phyloP scores from a whole-genome alignment of 2,888 invertebrate genomes.

The Petrolisthes cinctipes region DNA sequence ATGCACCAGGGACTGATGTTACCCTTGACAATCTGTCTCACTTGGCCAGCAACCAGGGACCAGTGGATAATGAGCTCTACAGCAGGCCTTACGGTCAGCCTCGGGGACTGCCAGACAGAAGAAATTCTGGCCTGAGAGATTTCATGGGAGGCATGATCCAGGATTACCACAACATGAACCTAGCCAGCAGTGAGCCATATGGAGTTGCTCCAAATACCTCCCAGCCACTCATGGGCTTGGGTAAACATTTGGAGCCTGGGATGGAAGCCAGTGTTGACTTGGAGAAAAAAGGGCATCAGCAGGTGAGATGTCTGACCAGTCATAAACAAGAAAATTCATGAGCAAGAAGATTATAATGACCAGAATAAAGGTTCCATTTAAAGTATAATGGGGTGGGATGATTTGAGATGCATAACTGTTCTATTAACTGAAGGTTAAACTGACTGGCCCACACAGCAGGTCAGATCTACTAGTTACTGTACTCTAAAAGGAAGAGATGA shows the following conservation, averaged over 20 bases:
- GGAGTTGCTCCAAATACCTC: conserved; percentile 21
- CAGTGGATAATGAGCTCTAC: not conserved
- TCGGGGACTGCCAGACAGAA: not conserved
- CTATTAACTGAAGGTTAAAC: too few species aligned
- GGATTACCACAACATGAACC: conserved; percentile 13
- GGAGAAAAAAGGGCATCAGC: not conserved
- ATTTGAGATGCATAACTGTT: too few species aligned
- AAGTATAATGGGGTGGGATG: too few species aligned
- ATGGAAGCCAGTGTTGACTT: conserved; percentile 29
- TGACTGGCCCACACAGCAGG: too few species aligned
- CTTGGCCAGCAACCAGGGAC: not conserved
- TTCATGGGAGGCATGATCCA: conserved; percentile 53
- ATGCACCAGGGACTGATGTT: not conserved
- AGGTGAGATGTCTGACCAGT: conserved; percentile 11
- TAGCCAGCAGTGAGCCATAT: conserved; percentile 28
- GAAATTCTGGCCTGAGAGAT: conserved; percentile 1
- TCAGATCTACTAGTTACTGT: too few species aligned
- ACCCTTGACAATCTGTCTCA: not conserved
- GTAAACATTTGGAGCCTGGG: not conserved
- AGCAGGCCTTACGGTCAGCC: not conserved
- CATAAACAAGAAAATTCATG: too few species aligned
- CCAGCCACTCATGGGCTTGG: conserved; percentile 19
- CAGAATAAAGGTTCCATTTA: too few species aligned
- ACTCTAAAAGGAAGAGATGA: too few species aligned
- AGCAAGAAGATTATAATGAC: too few species aligned